Evolutionary conservation across 2,888 invertebrate genomes (phyloP), one percentile per base, ranked within the genome.

Genomic region (Actias luna): DNA sequence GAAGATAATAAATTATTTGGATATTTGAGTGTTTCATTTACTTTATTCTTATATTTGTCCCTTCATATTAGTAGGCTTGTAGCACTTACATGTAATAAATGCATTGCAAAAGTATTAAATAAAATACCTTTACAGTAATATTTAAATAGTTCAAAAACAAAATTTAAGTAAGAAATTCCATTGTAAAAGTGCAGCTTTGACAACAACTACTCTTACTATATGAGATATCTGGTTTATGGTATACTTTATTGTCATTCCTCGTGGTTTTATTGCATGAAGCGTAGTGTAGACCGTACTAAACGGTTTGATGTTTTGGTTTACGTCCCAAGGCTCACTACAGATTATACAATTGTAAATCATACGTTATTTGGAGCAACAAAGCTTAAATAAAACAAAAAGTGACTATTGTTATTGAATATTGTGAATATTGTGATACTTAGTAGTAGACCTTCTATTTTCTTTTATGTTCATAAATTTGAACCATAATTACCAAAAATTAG

Each of bases 1-100:
- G 76, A 78, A 75, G 72, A 75, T 77, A 77, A 74, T 75, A 74
- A 83, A 82, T 70, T 77, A 75, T 83, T 84, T 83, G 57, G 79
- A 74, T 76, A 78, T 68, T 55, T 64, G 61, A 52, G 5, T 65
- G 66, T 68, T 67, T 78, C 71, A 80, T 63, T 57, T 60, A 42
- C 25, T 27, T 27, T 5, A 25, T 22, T 25, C 36, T 18, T 36
- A 58, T 2, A 36, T 18, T 14, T 36, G 33, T 33, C 5, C 33
- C n/a, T n/a, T n/a, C n/a, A n/a, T n/a, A n/a, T n/a, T n/a, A n/a
- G n/a, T n/a, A n/a, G n/a, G n/a, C n/a, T n/a, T n/a, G n/a, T n/a
- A n/a, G n/a, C n/a, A n/a, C n/a, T n/a, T n/a, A n/a, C n/a, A n/a
- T n/a, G n/a, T n/a, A n/a, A n/a, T n/a, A n/a, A n/a, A n/a, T n/a